Evolutionary conservation across 2,797 vertebrate species (phyloP), one percentile per base, ranked within the genome.

Genomic region (Sternotherus odoratus): DNA sequence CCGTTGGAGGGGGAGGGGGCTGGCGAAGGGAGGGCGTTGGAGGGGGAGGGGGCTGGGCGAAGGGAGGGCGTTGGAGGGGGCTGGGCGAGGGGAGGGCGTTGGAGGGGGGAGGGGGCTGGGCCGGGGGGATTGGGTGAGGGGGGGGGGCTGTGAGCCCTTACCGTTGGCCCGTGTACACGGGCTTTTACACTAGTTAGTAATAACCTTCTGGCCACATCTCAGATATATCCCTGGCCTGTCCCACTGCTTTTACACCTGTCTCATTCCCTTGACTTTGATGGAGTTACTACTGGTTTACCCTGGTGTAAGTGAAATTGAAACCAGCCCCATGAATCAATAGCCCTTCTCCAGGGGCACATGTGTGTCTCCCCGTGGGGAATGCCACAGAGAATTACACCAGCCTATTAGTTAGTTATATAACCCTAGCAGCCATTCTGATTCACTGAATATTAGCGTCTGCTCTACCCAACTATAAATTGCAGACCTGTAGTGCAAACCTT

Each of bases 251-350:
- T 39, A 23, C 66, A 69, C 5, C 19, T 24, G n/a, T 69, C 92
- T 93, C 48, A 69, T 1, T 2, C 11, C 79, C 49, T 69, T 78
- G 49, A 39, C 17, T 17, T 75, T 84, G 82, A 12, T 48, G 79
- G 54, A 30, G 82, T 57, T 82, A 8, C 63, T 91, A 36, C 88
- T 77, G 80, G 23, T 0, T 0, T 39, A 33, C 39, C 5, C 0
- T 1, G 83, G 43, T 39, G 57, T 51, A 46, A 0, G 1, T 12
- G 21, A 81, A 30, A 72, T 69, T 57, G 54, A 33, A 36, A 48
- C 86, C 72, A 69, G 72, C 33, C 43, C 23, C 10, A 19, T 53
- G 50, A 77, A 77, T 72, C 54, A 81, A 7, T 36, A 49, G 66
- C 46, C 53, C 82, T 94, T 60, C 81, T 90, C 75, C 16, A 36